Percentiles rank a stretch among this genome's conserved stretches.
Evolutionary conservation across 2,888 invertebrate species (phyloP).

Genomic region (Mechanitis mazaeus): DNA sequence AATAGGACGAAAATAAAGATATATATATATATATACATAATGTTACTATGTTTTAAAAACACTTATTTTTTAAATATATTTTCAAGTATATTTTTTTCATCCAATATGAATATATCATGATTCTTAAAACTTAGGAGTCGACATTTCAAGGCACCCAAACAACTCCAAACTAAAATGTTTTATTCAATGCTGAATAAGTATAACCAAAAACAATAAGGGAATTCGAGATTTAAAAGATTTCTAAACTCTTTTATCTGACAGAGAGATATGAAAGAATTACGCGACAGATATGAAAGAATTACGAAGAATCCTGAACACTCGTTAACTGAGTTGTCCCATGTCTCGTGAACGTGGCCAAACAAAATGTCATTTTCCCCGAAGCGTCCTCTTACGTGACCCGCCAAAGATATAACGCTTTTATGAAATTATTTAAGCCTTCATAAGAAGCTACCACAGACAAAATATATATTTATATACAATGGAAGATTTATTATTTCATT

Average conservation of each 20-base stretch:
- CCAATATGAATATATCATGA: background rate
- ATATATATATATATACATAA: no score
- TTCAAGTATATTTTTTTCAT: no score
- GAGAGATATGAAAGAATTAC: conserved; percentile 64
- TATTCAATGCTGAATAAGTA: conserved; percentile 27
- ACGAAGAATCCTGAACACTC: conserved; percentile 67
- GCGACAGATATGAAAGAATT: conserved; percentile 61
- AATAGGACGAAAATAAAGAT: no score
- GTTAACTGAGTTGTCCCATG: conserved; percentile 72
- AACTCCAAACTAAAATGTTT: conserved; percentile 18
- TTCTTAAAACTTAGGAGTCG: background rate
- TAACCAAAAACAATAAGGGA: conserved; percentile 32
- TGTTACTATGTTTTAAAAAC: no score
- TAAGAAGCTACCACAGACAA: conserved; percentile 58
- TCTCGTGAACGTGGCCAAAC: conserved; percentile 69
- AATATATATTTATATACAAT: conserved; percentile 23
- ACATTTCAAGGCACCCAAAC: background rate
- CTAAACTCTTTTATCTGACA: conserved; percentile 38
- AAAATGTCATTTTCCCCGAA: conserved; percentile 74
- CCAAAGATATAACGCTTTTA: conserved; percentile 72
- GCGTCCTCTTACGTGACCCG: conserved; percentile 73
- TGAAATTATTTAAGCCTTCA: conserved; percentile 72
- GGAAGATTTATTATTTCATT: no score
- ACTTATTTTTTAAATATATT: no score
- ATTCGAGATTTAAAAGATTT: conserved; percentile 34